Evolutionary conservation across 2,797 vertebrate species (phyloP), one percentile per base, ranked within the genome.

Genomic region (Brotula barbata): DNA sequence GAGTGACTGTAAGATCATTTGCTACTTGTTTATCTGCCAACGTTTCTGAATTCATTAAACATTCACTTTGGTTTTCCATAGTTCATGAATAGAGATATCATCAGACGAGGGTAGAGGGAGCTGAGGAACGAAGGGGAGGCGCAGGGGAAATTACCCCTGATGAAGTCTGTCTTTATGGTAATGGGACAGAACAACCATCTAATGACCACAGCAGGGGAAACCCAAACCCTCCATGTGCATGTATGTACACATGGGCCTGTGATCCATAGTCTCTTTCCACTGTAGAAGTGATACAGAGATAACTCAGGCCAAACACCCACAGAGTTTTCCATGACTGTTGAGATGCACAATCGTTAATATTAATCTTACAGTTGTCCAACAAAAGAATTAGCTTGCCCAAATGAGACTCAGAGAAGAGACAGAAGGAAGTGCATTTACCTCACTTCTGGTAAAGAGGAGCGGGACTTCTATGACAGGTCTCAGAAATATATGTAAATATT

Each of bases 371-470:
- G 25, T 9, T 25, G 17, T 45, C 12, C 16, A 17, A 48, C 5
- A 40, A 17, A 13, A n/a, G 20, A 3, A 16, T 39, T 23, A 40
- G n/a, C 20, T 17, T 11, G 16, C 12, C 34, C 25, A 15, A 10
- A 12, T 43, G 10, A 54, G 22, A n/a, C 5, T 33, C 31, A 6
- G 31, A 68, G 16, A 25, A 4, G 4, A 36, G 16, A n/a, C 7
- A 17, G 6, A 48, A 39, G 36, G 14, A 44, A 33, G 45, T 2
- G 17, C 20, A 21, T 22, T 90, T 93, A 96, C 96, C 94, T 98
- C 95, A 50, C 89, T 95, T 63, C 93, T 93, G 71, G 95, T 99
- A 62, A 98, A 91, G 57, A 97, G 83, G 1, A 94, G 93, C 3
- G 93, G 94, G 37, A 96, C 73, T 28, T 88, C 89, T 21, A 93